Evolutionary conservation across 1,140 invertebrate genomes (phyloP), one percentile per base, ranked within the genome.

Genomic region (Danaus plexippus): DNA sequence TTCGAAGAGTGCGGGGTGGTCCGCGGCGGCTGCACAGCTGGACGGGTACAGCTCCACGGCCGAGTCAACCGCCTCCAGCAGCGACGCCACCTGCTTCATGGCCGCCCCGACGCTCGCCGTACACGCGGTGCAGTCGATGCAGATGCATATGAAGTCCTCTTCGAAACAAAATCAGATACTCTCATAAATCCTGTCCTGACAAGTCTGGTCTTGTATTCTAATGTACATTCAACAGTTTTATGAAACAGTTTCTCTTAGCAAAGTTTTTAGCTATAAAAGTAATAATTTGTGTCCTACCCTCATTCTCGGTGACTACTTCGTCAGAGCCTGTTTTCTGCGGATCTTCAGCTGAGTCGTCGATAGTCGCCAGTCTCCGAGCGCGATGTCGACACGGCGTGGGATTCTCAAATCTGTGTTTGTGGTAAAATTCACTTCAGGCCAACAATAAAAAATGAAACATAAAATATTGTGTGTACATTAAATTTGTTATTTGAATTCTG

Each of bases 11-110:
- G 92, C 78, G 1, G 92, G 92, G 88, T 94, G 94, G 54, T 94
- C 89, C 9, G 85, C 73, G 1, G 90, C 91, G 78, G 97, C 93
- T 15, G 93, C 92, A 63, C 92, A 92, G n/a, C 91, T 91, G 1
- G 95, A 96, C 1, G 95, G 95, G 87, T 95, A 98, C 1, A 97
- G 88, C 2, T 92, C 89, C 69, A 95, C 93, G 0, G 93, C 93
- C n/a, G 87, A 85, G 67, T 96, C 93, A 49, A 97, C 83, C 47
- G 93, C 89, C 22, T 90, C 88, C 45, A 97, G 78, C 50, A 97
- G 77, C 53, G 87, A 77, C 69, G 92, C 89, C 1, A 97, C 91
- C 71, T 96, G 91, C 10, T 88, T 88, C 66, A 97, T 86, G 1
- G 94, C 95, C 57, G 89, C 73, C 52, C 91, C 92, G 69, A 94